A percentile compares a stretch with the other conserved stretches of the same genome.
phyloP scores from a whole-genome alignment of 2,797 vertebrate species.

The Poecilia picta region DNA sequence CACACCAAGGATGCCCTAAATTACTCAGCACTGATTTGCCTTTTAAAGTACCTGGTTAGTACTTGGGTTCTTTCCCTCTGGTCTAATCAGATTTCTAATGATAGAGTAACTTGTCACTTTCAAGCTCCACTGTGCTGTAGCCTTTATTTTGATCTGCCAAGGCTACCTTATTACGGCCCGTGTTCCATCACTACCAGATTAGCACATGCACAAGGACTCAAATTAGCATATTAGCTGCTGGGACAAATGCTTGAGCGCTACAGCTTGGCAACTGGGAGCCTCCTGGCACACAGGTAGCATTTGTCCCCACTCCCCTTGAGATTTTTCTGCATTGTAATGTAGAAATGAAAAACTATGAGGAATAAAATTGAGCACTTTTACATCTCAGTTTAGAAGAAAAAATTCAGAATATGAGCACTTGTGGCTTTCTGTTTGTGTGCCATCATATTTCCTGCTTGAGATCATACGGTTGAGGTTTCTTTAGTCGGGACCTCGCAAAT shows the following conservation, averaged over 20 bases:
- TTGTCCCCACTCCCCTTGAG: conserved; percentile 13
- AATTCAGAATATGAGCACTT: neutral
- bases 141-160: conserved; percentile 60
- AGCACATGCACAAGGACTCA: conserved; percentile 59
- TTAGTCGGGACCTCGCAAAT: neutral
- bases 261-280: conserved; percentile 20
- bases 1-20: conserved; percentile 14
- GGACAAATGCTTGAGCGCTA: conserved; percentile 16
- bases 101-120: conserved; percentile 57
- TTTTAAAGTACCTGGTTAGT: conserved; percentile 31
- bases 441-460: neutral
- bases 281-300: conserved; percentile 21
- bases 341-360: neutral
- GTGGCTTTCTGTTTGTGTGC: neutral
- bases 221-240: conserved; percentile 52
- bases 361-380: neutral
- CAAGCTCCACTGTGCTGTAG: conserved; percentile 48
- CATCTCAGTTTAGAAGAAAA: neutral
- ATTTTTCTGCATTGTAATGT: conserved; percentile 1
- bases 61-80: conserved; percentile 8
- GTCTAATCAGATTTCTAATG: conserved; percentile 17
- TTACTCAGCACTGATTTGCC: conserved; percentile 24
- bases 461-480: neutral
- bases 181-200: conserved; percentile 44
- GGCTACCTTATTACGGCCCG: conserved; percentile 43